phyloP scores from a whole-genome alignment of 2,113 vertebrate species.

The Hystrix brachyura region DNA sequence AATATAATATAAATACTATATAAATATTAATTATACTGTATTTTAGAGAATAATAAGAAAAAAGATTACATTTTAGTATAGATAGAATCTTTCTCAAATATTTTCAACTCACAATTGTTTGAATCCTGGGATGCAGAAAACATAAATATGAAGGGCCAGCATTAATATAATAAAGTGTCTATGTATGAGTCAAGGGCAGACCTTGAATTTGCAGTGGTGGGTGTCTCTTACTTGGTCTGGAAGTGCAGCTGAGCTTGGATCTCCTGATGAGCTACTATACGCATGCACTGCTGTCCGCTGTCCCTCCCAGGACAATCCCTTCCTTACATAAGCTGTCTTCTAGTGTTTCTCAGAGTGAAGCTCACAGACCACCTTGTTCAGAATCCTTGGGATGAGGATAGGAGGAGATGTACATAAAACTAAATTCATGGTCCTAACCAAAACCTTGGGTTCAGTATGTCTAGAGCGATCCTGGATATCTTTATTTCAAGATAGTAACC shows the following conservation, averaged over 20 bases:
- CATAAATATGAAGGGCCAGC: background rate
- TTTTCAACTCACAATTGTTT: background rate
- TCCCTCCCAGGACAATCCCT: background rate
- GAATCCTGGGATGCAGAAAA: background rate
- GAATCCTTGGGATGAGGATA: background rate
- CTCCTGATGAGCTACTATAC: no score
- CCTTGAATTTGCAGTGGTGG: background rate
- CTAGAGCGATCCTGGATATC: background rate
- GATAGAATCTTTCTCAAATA: background rate
- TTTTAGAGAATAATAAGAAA: background rate
- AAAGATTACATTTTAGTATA: background rate
- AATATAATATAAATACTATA: background rate
- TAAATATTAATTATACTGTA: background rate
- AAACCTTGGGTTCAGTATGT: background rate
- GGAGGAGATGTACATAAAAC: background rate
- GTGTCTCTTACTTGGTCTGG: background rate
- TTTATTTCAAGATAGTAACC: background rate
- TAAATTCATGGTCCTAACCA: background rate
- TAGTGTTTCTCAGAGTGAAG: background rate
- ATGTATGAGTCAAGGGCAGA: background rate
- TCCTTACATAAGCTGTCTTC: background rate
- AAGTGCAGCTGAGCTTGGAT: background rate
- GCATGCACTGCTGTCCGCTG: background rate
- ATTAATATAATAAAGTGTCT: background rate
- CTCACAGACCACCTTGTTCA: background rate